Evolutionary conservation across 2,888 invertebrate species (phyloP).

Genomic region (Sarcophaga caerulescens): DNA sequence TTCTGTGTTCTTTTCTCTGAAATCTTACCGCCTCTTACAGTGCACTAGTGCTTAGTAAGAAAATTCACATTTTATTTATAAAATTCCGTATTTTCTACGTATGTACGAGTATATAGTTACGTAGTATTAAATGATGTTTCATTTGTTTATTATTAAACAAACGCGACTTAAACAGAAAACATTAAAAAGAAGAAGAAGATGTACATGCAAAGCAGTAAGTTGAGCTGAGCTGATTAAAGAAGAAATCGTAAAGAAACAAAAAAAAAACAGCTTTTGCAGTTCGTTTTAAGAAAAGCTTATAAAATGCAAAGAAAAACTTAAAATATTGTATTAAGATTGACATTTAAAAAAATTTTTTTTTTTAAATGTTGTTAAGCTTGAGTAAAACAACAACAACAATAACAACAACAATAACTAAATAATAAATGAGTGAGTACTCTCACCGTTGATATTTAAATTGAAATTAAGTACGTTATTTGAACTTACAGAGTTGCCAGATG

Average conservation of each 20-base stretch:
- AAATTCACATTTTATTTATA: too few relatives aligned
- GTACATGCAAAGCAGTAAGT: too few relatives aligned
- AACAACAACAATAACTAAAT: neutral
- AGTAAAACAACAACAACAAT: neutral
- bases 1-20: too few relatives aligned
- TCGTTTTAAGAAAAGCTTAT: constrained; percentile 6
- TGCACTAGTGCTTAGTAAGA: too few relatives aligned
- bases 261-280: neutral
- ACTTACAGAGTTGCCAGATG: neutral
- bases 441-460: neutral
- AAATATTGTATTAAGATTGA: constrained; percentile 4
- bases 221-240: neutral
- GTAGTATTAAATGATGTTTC: too few relatives aligned
- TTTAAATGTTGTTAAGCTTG: neutral
- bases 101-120: too few relatives aligned
- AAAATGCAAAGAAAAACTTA: neutral
- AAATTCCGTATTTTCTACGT: too few relatives aligned
- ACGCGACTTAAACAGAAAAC: neutral
- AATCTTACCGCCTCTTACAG: too few relatives aligned
- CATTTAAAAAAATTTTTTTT: neutral
- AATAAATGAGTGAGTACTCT: constrained; percentile 11
- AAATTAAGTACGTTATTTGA: neutral
- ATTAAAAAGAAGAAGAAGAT: neutral
- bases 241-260: neutral
- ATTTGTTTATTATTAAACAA: neutral